phyloP scores from a whole-genome alignment of 1,140 invertebrate species.

The Samia ricini region DNA sequence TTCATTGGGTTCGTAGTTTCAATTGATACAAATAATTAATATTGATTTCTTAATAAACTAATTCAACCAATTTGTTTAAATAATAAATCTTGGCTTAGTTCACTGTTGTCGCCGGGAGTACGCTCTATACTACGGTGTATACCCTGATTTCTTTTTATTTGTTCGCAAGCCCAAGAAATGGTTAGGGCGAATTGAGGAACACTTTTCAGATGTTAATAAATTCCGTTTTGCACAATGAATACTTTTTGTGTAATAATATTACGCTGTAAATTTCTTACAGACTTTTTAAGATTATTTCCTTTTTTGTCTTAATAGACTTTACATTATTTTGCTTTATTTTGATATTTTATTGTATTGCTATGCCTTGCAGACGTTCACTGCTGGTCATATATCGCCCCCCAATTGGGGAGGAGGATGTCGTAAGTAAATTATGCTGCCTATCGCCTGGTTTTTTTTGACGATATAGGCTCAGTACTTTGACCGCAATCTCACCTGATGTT shows the following conservation, averaged over 20 bases:
- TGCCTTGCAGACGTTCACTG: no score
- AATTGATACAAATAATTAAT: no score
- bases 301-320: neutral
- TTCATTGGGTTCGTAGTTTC: no score
- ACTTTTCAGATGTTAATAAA: conserved; percentile 37
- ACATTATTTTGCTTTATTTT: neutral
- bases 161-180: conserved; percentile 29
- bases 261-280: neutral
- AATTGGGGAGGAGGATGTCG: no score
- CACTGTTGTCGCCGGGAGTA: conserved; percentile 34
- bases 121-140: conserved; percentile 19
- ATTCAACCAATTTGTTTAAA: neutral
- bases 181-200: conserved; percentile 28
- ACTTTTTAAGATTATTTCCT: neutral
- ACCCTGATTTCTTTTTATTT: conserved; percentile 45
- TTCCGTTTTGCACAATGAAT: conserved; percentile 29
- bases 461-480: no score
- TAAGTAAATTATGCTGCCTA: no score
- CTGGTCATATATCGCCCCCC: no score
- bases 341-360: neutral
- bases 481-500: no score
- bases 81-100: conserved; percentile 35
- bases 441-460: no score
- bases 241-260: conserved; percentile 11
- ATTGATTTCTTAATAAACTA: neutral